Evolutionary conservation across 2,888 invertebrate genomes (phyloP), one percentile per base, ranked within the genome.

Genomic region (Lepeophtheirus nordmannii): DNA sequence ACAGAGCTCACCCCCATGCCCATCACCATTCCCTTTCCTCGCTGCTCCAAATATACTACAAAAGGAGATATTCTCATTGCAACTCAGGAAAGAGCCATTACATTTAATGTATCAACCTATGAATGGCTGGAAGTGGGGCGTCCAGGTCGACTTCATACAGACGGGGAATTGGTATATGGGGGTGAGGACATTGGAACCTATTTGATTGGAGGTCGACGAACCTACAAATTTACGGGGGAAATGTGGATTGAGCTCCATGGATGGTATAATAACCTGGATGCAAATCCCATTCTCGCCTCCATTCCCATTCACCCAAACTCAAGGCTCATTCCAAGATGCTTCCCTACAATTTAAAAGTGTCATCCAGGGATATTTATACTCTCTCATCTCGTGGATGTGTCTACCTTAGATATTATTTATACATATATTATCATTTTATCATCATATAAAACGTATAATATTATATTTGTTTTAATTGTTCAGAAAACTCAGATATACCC

Each of bases 1-100:
- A 46, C 53, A n/a, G 53, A 46, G 53, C 53, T 46, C n/a, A 46
- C 14, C n/a, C 53, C 53, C 53, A 46, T 46, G 53, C 53, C 53
- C 53, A 46, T 2, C 53, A 8, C 53, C 14, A 8, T 46, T 17
- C 53, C 53, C 14, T 46, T 46, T 46, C 53, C 53, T 17, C 53
- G 53, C 17, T 46, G 53, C 53, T 46, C 53, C 53, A 46, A 46
- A 17, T 46, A 46, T 8, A 46, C 53, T 8, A 46, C 2, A 14
- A 46, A 30, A 17, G 53, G 53, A 14, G 53, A 46, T 8, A 46
- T 46, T 5, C 53, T 46, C 53, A 46, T 46, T n/a, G 53, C 53
- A 46, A 46, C 53, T 17, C 53, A 5, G 8, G 53, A 46, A 46
- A 14, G 53, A 14, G 53, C 53, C 53, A 46, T 46, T 1, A 46